These are phyloP conservation scores for Mesoclemmys tuberculata DNA, from an alignment of 2,113 vertebrate genomes.

Conservation along the genomic window DNA sequence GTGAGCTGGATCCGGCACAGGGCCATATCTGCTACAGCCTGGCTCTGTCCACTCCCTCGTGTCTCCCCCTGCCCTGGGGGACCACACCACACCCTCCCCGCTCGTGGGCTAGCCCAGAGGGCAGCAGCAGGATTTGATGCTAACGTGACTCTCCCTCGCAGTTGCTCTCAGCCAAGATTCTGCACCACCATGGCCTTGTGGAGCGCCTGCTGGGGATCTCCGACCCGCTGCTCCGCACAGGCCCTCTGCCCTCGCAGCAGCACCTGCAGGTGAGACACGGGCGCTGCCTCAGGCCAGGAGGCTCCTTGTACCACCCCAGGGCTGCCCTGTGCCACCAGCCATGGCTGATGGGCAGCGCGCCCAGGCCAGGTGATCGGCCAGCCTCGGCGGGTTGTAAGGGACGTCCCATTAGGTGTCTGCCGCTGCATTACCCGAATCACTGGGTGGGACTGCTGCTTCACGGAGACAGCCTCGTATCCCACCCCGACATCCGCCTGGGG, in stretches of 20 bases:
- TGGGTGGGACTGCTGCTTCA: too few species aligned
- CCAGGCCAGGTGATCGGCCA: too few species aligned
- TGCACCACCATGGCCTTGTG: slow-evolving; percentile 85
- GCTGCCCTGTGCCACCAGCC: too few species aligned
- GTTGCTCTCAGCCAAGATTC: slow-evolving; percentile 86
- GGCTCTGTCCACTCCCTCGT: neutral
- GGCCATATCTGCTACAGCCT: neutral
- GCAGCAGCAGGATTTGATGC: neutral
- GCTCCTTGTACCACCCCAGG: neutral
- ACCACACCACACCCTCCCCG: too few species aligned
- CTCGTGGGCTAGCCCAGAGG: neutral
- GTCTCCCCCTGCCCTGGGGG: too few species aligned
- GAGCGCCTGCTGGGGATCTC: slow-evolving; percentile 84
- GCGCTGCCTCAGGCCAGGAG: fast-evolving
- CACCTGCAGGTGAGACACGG: slow-evolving; percentile 75
- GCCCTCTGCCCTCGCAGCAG: slow-evolving; percentile 33
- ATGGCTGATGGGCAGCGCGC: neutral
- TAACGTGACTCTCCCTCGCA: neutral
- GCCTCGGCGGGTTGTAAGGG: too few species aligned
- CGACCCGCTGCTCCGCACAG: slow-evolving; percentile 75
- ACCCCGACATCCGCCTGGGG: neutral
- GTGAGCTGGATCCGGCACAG: neutral
- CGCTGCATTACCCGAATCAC: neutral
- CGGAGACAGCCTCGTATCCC: neutral
- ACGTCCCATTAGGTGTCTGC: neutral